Base-by-base conservation (phyloP, 2,888 invertebrate species). In the Cataglyphis livida region DNA sequence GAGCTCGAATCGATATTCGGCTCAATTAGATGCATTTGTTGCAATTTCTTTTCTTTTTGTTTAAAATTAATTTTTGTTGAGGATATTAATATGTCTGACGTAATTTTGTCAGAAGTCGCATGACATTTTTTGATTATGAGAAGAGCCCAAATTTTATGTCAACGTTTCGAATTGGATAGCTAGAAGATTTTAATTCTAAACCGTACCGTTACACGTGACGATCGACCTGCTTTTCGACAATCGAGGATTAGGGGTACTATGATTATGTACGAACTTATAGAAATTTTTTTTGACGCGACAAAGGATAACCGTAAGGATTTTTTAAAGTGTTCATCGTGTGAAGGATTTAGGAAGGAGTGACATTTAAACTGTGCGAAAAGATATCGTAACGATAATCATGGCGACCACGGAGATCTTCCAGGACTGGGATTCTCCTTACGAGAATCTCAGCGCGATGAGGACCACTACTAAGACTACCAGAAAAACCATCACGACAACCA, bases 361-460 rank as follows among this genome's bases (percentile, higher is more conserved):
- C 85, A 81, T 81, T 78, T 81, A 54, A 70, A 21, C 74, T 79
- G 86, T 87, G 83, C 64, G 84, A 84, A 74, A 35, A 59, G 12
- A 48, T 35, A 59, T n/a, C 18, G 51, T 62, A 15, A 66, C 54
- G 54, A 61, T 15, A 71, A 90, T 83, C 75, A 94, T 94, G 94
- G 93, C 93, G 86, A 94, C 94, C 32, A 94, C 94, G 61, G 93
- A 94, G 81, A 92, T 94, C 28, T 94, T 94, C 84, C 94, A 94
- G 90, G 94, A 94, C 74, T 94, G 94, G 94, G 94, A 94, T 62
- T 91, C 92, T 7, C 93, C 94, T 74, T 92, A 93, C 64, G 94
- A 94, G 68, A 93, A 87, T 51, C 83, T 93, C 54, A 91, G 92
- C 28, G 90, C 90, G 51, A 91, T 91, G n/a, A 92, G 92, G 28